Evolutionary conservation across 2,113 vertebrate species (phyloP), one percentile per base, ranked within the genome.

Genomic region (Callospermophilus lateralis): DNA sequence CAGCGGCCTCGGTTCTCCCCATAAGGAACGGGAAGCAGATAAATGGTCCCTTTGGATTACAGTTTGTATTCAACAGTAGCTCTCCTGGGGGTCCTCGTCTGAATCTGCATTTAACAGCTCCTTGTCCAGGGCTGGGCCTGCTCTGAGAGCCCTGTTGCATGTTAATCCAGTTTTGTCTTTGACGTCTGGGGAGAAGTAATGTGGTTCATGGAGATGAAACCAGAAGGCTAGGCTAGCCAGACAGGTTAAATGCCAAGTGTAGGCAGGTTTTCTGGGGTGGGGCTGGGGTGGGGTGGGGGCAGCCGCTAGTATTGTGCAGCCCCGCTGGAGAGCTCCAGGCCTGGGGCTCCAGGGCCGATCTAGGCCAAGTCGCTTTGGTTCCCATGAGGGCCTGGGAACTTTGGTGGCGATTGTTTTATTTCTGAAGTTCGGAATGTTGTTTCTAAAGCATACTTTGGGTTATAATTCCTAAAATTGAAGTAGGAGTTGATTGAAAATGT

Each of bases 31-130:
- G 76, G 73, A 93, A 55, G 80, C 80, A 30, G 55, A 83, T 85
- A 96, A 93, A 92, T 8, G 51, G 77, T 84, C 89, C 87, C 87
- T 68, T 89, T 63, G 92, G 98, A 98, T 98, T 98, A 97, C 98
- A 98, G 96, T 98, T 97, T 97, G 95, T 74, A 89, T 93, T 97
- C 98, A 97, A 94, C 98, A 97, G 93, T 93, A 96, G 95, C 86
- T 90, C 97, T 95, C 95, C 74, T 32, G 97, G 97, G 95, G 97
- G 85, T 96, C 72, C 92, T 96, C 37, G 7, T 80, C 95, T 68
- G 63, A 91, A 97, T 96, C 95, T 94, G 91, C 95, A 93, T 97
- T 96, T 94, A 95, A 90, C 89, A 72, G 94, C 74, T 94, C 91
- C 48, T 73, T 37, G 74, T 84, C 11, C 6, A 48, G 84, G 73